Evolutionary conservation across 2,113 vertebrate species (phyloP), one percentile per base, ranked within the genome.

Genomic region (Vombatus ursinus): DNA sequence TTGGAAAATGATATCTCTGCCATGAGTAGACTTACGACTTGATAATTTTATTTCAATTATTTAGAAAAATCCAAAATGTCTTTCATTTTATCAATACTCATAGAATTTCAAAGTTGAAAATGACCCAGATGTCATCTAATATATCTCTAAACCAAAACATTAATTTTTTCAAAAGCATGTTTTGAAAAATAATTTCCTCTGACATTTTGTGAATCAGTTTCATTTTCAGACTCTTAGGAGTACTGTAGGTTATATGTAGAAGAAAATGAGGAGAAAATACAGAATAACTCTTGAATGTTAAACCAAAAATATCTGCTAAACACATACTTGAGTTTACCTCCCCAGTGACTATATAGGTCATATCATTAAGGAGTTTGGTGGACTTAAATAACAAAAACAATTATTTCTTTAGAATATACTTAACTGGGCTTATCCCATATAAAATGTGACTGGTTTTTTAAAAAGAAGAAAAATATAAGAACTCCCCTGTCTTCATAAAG

Each of bases 1-100:
- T 98, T 97, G 97, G 23, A 93, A 89, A 97, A 97, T 93, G 93
- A 93, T 95, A 95, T 96, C 92, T 97, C 91, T 96, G 90, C 77
- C 95, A 91, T 94, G 93, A 68, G 92, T 94, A 37, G 96, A 12
- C 37, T 96, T 94, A 95, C 98, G 61, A 48, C 4, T 94, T 94
- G 12, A 68, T 16, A 95, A 50, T 53, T 91, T 14, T 8, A 84
- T 84, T 90, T 95, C 77, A 2, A 31, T 9, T 51, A 90, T 52
- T 90, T 47, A 50, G 28, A 37, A 50, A 23, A 16, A 44, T 90
- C 50, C 1, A 1, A 47, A 89, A 44, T 2, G 0, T 49, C 92
- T 47, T 1, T 90, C 22, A 51, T 61, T 5, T 3, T 53, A 91
- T 50, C 84, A 12, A 91, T 90, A 96, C 25, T 24, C 50, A 89